phyloP scores from a whole-genome alignment of 2,888 invertebrate species.

The Agapostemon virescens region DNA sequence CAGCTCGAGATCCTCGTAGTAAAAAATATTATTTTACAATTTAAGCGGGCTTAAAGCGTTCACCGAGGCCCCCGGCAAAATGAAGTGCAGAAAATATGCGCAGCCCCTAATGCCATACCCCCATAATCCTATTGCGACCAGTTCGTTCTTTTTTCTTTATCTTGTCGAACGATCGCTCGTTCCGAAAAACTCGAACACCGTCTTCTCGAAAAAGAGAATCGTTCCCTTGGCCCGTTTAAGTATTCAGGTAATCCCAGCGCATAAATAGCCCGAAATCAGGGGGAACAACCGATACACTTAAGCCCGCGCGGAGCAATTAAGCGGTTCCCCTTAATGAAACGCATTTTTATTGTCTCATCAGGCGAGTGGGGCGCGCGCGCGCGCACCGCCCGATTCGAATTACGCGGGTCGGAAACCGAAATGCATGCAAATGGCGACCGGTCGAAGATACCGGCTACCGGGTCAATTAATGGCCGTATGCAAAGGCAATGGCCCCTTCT shows the following conservation, averaged over 20 bases:
- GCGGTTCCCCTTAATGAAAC: slow-evolving; percentile 15
- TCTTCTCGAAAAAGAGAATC: not conserved
- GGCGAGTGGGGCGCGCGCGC: not conserved
- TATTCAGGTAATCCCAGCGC: not conserved
- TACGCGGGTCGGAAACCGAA: not conserved
- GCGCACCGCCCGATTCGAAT: not conserved
- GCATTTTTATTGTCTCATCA: slow-evolving; percentile 16
- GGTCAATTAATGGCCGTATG: slow-evolving; percentile 3
- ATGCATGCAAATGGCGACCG: slow-evolving; percentile 12
- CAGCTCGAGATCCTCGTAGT: not conserved
- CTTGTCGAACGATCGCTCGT: slow-evolving; percentile 10
- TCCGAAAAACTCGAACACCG: slow-evolving; percentile 7
- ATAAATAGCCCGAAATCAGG: slow-evolving; percentile 7
- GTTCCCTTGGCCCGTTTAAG: not conserved
- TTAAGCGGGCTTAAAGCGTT: slow-evolving; percentile 7
- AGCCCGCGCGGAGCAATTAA: not conserved
- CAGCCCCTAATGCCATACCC: slow-evolving; percentile 1
- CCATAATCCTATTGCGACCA: not conserved
- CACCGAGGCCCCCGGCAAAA: not conserved
- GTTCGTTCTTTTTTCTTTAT: not conserved
- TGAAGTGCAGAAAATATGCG: slow-evolving; percentile 11
- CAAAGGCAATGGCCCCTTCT: not conserved
- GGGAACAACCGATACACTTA: slow-evolving; percentile 3
- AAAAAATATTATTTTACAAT: slow-evolving; percentile 9
- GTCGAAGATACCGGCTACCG: not conserved